These are phyloP conservation scores for Xanthia icteritia DNA, from an alignment of 2,888 invertebrate species.

Conservation along the genomic window DNA sequence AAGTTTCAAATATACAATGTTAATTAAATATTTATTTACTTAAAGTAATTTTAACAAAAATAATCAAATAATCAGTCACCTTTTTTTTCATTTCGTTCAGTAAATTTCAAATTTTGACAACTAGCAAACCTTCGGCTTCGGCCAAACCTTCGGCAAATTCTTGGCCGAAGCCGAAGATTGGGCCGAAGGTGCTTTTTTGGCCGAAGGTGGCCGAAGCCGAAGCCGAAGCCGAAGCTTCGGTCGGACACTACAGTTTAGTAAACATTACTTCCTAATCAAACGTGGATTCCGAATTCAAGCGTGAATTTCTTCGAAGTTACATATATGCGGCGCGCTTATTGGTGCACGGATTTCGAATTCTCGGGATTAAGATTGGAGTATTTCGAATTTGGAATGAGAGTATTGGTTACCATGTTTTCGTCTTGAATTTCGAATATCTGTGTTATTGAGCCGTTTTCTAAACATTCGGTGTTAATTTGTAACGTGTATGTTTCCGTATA, in stretches of 20 bases:
- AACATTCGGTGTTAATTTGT: conserved; percentile 23
- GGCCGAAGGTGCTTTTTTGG: too few relatives aligned
- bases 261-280: conserved; percentile 48
- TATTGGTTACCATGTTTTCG: conserved; percentile 16
- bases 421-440: conserved; percentile 20
- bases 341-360: conserved; percentile 45
- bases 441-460: conserved; percentile 20
- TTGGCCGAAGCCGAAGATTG: too few relatives aligned
- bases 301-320: conserved; percentile 28
- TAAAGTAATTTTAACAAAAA: too few relatives aligned
- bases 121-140: too few relatives aligned
- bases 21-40: too few relatives aligned
- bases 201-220: too few relatives aligned
- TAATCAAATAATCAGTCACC: too few relatives aligned
- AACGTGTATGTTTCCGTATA: neutral
- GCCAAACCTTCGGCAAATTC: too few relatives aligned
- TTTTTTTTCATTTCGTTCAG: too few relatives aligned
- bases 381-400: conserved; percentile 28
- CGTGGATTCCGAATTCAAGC: conserved; percentile 11
- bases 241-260: conserved; percentile 38
- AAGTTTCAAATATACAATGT: too few relatives aligned
- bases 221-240: too few relatives aligned
- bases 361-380: conserved; percentile 44
- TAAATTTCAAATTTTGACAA: too few relatives aligned
- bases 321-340: conserved; percentile 25